These are phyloP conservation scores for Leptinotarsa juncta DNA, from an alignment of 2,888 invertebrate genomes.

Conservation along the genomic window DNA sequence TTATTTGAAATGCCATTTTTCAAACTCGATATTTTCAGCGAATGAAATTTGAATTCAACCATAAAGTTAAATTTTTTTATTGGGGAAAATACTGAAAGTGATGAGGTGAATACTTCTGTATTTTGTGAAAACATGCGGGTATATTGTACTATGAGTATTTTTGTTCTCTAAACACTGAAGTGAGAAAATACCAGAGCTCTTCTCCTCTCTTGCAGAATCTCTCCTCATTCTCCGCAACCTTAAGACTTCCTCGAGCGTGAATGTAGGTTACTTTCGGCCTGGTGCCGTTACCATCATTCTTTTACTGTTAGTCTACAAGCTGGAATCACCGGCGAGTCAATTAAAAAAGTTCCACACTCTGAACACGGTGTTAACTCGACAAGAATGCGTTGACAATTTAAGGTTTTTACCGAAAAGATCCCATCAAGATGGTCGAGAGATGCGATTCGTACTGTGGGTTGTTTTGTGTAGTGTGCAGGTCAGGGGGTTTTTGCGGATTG, in stretches of 20 bases:
- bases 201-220: neutral
- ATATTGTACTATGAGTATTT: too few species aligned
- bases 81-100: too few species aligned
- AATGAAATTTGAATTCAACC: too few species aligned
- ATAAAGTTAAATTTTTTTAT: too few species aligned
- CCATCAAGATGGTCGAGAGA: conserved; percentile 52
- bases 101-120: too few species aligned
- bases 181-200: too few species aligned
- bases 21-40: too few species aligned
- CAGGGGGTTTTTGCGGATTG: conserved; percentile 30
- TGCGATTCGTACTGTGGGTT: conserved; percentile 52
- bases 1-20: too few species aligned
- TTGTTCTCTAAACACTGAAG: too few species aligned
- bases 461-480: conserved; percentile 33
- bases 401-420: neutral
- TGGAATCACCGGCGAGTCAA: conserved; percentile 27
- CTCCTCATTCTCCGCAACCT: neutral
- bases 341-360: conserved; percentile 31
- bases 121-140: too few species aligned
- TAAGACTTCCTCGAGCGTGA: conserved; percentile 5
- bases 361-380: conserved; percentile 18
- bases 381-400: conserved; percentile 20
- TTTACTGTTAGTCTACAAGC: conserved; percentile 54
- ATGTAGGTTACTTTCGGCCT: conserved; percentile 57
- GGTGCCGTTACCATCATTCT: conserved; percentile 56